These are phyloP conservation scores for Taeniopygia guttata DNA, from an alignment of 2,797 vertebrate species.

Conservation along the genomic window DNA sequence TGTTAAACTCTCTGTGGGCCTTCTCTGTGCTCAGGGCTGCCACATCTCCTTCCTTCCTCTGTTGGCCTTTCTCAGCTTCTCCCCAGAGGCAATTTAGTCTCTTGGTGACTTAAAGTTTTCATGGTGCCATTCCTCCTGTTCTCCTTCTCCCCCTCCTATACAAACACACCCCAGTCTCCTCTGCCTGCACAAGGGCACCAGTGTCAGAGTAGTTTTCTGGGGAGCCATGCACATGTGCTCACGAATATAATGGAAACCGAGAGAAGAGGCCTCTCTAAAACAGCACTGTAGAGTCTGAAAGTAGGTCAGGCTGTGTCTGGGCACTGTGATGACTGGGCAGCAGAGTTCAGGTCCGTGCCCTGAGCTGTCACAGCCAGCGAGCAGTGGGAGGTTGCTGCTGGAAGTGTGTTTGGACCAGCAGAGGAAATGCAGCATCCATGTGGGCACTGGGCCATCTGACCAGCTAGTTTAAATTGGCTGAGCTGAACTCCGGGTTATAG, in stretches of 20 bases:
- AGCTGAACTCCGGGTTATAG: neutral
- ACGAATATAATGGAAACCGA: neutral
- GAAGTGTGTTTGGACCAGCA: neutral
- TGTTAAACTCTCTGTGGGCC: neutral
- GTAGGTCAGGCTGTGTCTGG: constrained; percentile 15
- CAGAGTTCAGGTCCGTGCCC: constrained; percentile 12
- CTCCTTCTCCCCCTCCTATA: neutral
- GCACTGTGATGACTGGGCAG: neutral
- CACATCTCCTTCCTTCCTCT: neutral
- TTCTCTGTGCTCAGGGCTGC: neutral
- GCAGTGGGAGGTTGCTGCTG: neutral
- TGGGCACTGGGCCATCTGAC: neutral
- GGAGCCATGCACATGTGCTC: neutral
- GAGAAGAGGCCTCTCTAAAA: neutral
- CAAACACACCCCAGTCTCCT: neutral
- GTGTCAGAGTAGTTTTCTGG: neutral
- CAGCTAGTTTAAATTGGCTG: neutral
- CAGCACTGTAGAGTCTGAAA: neutral
- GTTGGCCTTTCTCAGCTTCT: neutral
- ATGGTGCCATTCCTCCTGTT: neutral
- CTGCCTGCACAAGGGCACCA: neutral
- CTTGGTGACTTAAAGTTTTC: neutral
- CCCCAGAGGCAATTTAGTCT: neutral
- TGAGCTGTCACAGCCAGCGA: neutral
- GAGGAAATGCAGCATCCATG: neutral